These are phyloP conservation scores for Dolichallabes microphthalmus DNA, from an alignment of 2,113 vertebrate genomes.

Conservation along the genomic window DNA sequence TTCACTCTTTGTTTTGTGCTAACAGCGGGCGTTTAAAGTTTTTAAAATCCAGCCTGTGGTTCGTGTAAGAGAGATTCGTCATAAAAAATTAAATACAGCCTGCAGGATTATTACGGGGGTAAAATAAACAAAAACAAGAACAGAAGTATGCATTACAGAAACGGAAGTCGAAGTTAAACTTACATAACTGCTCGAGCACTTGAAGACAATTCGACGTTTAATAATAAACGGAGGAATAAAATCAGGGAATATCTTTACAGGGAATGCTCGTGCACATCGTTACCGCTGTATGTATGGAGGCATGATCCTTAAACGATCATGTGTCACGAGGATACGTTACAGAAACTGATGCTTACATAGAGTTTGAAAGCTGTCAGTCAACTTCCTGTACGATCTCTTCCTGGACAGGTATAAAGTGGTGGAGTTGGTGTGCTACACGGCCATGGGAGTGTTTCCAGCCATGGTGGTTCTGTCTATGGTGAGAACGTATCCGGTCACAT, in stretches of 20 bases:
- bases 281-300: too few relatives aligned
- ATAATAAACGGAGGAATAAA: too few relatives aligned
- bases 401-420: conserved; percentile 88
- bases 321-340: not conserved
- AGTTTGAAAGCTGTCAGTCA: not conserved
- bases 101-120: not conserved
- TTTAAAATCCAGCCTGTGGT: not conserved
- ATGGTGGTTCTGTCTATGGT: conserved; percentile 92
- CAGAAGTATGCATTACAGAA: too few relatives aligned
- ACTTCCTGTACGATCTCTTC: conserved; percentile 60
- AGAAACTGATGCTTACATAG: not conserved
- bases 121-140: too few relatives aligned
- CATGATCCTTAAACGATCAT: too few relatives aligned
- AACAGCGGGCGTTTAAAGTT: not conserved
- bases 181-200: too few relatives aligned
- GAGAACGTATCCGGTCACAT: conserved; percentile 57
- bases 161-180: too few relatives aligned
- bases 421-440: conserved; percentile 84
- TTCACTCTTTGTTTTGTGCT: not conserved
- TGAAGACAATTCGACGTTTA: too few relatives aligned
- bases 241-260: too few relatives aligned
- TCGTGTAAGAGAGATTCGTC: not conserved
- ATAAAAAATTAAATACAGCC: not conserved
- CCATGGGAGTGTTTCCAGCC: conserved; percentile 88
- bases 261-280: not conserved